Evolutionary conservation across 92 coral and sea anemone species (phyloP), one percentile per base, ranked within the genome.

Genomic region (Muricea muricata): DNA sequence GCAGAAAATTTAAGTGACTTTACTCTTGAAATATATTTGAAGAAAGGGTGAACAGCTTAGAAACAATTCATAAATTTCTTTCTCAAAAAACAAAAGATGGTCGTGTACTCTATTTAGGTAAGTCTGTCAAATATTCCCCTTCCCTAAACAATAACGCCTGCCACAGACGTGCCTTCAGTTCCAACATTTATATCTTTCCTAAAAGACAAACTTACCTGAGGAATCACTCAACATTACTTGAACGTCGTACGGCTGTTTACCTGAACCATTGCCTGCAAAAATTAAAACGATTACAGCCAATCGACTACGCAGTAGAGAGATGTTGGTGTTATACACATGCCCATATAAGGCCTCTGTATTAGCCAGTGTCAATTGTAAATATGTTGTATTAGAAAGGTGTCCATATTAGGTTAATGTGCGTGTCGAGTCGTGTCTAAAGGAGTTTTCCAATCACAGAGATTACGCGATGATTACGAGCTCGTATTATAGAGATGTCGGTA

Each of bases 191-290:
- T 40, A 25, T 63, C 41, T 50, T 41, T 26, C 0, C 23, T 18
- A 2, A 12, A 2, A 69, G n/a, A 10, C 1, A 8, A 21, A 17
- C 90, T 71, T 54, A 86, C 94, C 94, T 21, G 66, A 61, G 6
- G 71, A 56, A 30, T 89, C 79, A 84, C 72, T 73, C 56, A 92
- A 50, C 13, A 92, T 31, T 11, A 78, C 91, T 23, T 87, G 46
- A 32, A 92, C 92, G 42, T 89, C 65, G 60, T 92, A 92, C 0
- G 83, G 78, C 30, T 72, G 83, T 21, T 72, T 86, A 45, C 80
- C 85, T 6, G 94, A 92, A 21, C 94, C 94, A 26, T 56, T 35
- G 81, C 94, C 94, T 92, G 42, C 13, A 1, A 45, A 18, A 14
- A 20, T 20, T 21, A n/a, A 20, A 4, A n/a, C 20, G 23, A 17